Conservation (phyloP, 2,113 vertebrate species). For the Neofelis nebulosa region DNA sequence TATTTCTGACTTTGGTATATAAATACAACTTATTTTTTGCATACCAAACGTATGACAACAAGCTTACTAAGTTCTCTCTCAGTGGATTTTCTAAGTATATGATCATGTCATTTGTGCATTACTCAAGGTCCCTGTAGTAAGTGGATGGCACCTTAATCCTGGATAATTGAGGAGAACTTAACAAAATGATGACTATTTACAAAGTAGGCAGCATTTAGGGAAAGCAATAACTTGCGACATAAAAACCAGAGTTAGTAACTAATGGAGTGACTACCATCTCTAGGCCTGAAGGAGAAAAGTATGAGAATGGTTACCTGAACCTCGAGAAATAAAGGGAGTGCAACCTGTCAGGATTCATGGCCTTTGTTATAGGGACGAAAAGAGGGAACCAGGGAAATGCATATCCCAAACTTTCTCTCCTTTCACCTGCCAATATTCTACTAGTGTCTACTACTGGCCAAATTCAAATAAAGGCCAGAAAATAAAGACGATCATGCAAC, state of each 20-base stretch:
- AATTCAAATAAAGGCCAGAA: not conserved
- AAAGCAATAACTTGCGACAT: not conserved
- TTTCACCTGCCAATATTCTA: not conserved
- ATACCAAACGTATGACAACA: not conserved
- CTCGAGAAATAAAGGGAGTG: not conserved
- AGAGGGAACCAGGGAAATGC: not conserved
- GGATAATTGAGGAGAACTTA: not conserved
- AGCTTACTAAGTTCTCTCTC: not conserved
- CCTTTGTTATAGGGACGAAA: not conserved
- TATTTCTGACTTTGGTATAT: not conserved
- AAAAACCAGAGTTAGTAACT: not conserved
- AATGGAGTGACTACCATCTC: not conserved
- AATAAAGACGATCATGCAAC: not conserved
- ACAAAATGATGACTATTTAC: not conserved
- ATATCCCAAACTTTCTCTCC: not conserved
- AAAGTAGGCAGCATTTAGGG: not conserved
- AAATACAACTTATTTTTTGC: conserved; percentile 13
- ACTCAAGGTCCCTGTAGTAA: not conserved
- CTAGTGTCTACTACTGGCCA: not conserved
- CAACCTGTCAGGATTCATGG: not conserved
- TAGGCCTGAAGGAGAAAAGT: not conserved
- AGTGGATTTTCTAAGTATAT: not conserved
- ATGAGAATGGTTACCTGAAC: not conserved
- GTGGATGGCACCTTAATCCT: not conserved
- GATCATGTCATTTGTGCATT: not conserved